Evolutionary conservation across 2,113 vertebrate genomes (phyloP).

Genomic region (Cephalopholis sonnerati): DNA sequence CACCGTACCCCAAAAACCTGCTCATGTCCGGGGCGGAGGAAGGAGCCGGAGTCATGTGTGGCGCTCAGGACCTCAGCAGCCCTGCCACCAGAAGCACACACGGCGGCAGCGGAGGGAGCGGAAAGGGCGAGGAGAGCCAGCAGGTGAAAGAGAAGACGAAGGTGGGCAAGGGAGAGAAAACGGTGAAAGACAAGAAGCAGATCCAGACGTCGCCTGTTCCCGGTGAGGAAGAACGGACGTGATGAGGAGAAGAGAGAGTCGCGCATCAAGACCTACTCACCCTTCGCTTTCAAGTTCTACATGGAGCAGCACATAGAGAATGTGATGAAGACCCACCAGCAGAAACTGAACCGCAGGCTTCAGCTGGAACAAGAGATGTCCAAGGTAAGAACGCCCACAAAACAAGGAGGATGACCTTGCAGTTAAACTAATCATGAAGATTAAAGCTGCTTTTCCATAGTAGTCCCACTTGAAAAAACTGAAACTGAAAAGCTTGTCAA

Average conservation of each 20-base stretch:
- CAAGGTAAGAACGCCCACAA: constrained; percentile 84
- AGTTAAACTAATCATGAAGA: neutral
- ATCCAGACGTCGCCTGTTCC: constrained; percentile 98
- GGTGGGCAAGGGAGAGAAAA: constrained; percentile 87
- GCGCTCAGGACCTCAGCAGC: constrained; percentile 66
- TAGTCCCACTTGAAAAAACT: no score
- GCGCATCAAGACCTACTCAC: constrained; percentile 97
- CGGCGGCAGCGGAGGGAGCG: constrained; percentile 72
- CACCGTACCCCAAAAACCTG: constrained; percentile 94
- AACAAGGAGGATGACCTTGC: neutral
- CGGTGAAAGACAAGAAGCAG: constrained; percentile 94
- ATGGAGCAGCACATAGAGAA: constrained; percentile 99
- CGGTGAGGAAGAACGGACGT: constrained; percentile 90
- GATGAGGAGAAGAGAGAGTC: constrained; percentile 98
- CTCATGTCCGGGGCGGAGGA: constrained; percentile 87
- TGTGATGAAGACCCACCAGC: constrained; percentile 97
- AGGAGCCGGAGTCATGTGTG: constrained; percentile 70
- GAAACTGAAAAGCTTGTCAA: no score
- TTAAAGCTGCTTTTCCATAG: no score
- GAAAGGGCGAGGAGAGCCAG: constrained; percentile 73
- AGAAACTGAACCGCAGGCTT: constrained; percentile 94
- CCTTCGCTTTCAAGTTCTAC: constrained; percentile 98
- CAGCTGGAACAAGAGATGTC: constrained; percentile 99
- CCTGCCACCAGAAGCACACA: constrained; percentile 45
- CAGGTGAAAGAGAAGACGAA: constrained; percentile 89